These are phyloP conservation scores for Drosophila maculinotata DNA, from an alignment of 2,888 invertebrate genomes.

Conservation along the genomic window DNA sequence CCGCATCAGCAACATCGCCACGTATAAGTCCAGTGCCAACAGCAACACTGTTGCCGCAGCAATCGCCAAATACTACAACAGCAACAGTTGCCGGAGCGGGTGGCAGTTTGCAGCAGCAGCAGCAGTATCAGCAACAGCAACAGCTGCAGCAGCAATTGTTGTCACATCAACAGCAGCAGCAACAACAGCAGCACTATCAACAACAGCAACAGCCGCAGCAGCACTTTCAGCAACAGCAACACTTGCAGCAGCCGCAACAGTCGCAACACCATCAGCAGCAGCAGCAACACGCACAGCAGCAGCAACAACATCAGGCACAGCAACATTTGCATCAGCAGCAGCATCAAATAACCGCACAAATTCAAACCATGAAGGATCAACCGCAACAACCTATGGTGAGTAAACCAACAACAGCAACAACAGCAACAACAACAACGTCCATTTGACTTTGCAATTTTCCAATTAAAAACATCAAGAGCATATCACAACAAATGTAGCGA, in stretches of 20 bases:
- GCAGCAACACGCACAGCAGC: conserved; percentile 67
- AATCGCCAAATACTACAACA: conserved; percentile 83
- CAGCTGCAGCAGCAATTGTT: conserved; percentile 64
- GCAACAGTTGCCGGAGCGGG: conserved; percentile 54
- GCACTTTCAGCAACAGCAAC: conserved; percentile 67
- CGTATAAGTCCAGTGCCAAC: conserved; percentile 82
- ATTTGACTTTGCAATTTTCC: conserved; percentile 24
- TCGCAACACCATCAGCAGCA: conserved; percentile 82
- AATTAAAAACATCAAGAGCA: conserved; percentile 42
- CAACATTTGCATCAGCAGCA: conserved; percentile 82
- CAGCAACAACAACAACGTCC: conserved; percentile 2
- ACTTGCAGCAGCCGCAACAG: conserved; percentile 82
- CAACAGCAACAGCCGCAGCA: conserved; percentile 69
- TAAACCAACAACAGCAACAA: conserved; percentile 14
- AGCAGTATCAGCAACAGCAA: conserved; percentile 53
- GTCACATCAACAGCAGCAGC: conserved; percentile 59
- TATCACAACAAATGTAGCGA: conserved; percentile 24
- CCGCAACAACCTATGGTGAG: conserved; percentile 85
- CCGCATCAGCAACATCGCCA: conserved; percentile 82
- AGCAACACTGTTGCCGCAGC: conserved; percentile 82
- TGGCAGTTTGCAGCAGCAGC: conserved; percentile 58
- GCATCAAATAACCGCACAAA: conserved; percentile 85
- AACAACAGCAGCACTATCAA: conserved; percentile 65
- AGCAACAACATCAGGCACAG: conserved; percentile 75
- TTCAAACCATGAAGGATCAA: conserved; percentile 86